Evolutionary conservation across 1,140 invertebrate species (phyloP).

Genomic region (Cyclina sinensis): DNA sequence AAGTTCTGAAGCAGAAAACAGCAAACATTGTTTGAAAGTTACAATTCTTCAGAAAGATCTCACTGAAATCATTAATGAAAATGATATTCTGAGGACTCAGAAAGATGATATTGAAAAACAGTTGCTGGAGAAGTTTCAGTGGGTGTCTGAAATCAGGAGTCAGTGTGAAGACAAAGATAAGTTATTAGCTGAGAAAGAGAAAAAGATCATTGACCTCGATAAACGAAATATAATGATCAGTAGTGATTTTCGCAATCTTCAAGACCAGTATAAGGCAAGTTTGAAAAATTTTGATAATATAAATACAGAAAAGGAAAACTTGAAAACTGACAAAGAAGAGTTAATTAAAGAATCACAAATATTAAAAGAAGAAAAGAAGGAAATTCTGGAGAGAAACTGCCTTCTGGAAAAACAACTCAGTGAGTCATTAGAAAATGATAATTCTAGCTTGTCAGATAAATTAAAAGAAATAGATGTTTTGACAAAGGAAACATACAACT

Average conservation of each 20-base stretch:
- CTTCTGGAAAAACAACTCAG: neutral
- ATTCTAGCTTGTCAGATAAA: neutral
- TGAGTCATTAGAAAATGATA: neutral
- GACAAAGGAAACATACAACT: constrained; percentile 35
- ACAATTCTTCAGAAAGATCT: neutral
- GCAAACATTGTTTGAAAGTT: neutral
- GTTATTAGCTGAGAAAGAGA: constrained; percentile 32
- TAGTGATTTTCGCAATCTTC: constrained; percentile 28
- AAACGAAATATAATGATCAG: constrained; percentile 56
- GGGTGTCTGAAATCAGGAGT: constrained; percentile 53
- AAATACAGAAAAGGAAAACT: constrained; percentile 9
- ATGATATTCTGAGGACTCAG: neutral
- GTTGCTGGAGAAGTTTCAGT: constrained; percentile 50
- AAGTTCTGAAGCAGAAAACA: neutral
- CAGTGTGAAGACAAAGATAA: constrained; percentile 37
- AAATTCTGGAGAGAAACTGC: neutral
- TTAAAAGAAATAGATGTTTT: constrained; percentile 7
- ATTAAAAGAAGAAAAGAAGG: neutral
- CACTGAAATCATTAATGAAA: neutral
- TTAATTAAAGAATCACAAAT: neutral
- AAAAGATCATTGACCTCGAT: constrained; percentile 45
- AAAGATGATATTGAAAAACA: constrained; percentile 59
- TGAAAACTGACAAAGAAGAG: neutral
- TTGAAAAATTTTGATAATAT: neutral
- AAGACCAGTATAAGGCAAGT: constrained; percentile 32